Percentiles rank a stretch among this genome's conserved stretches.
phyloP scores from a whole-genome alignment of 2,888 invertebrate genomes.

The Ptilodon capucinus region DNA sequence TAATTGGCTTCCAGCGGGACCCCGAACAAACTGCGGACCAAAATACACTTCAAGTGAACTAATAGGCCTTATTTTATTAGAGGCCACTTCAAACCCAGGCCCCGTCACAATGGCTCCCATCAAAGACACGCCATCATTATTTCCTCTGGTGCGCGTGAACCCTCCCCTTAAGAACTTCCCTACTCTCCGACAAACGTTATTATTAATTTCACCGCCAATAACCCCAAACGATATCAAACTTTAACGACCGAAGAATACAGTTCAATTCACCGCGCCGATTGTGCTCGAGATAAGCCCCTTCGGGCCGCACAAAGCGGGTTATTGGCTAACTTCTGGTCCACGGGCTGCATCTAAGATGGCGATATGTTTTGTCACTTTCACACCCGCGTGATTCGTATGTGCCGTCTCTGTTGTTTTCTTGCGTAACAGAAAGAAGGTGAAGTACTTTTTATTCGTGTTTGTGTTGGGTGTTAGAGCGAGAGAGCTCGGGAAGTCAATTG shows the following conservation, averaged over 20 bases:
- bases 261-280: slow-evolving; percentile 49
- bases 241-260: slow-evolving; percentile 47
- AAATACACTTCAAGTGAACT: slow-evolving; percentile 49
- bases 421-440: slow-evolving; percentile 68
- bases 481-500: slow-evolving; percentile 58
- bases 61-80: slow-evolving; percentile 60
- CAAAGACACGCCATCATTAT: slow-evolving; percentile 63
- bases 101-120: slow-evolving; percentile 51
- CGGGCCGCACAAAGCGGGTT: slow-evolving; percentile 52
- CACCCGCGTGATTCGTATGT: slow-evolving; percentile 30
- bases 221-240: slow-evolving; percentile 43
- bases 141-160: slow-evolving; percentile 40
- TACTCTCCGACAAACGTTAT: slow-evolving; percentile 55
- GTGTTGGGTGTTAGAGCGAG: slow-evolving; percentile 60
- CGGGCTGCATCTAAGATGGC: slow-evolving; percentile 80
- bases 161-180: slow-evolving; percentile 65
- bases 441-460: slow-evolving; percentile 65
- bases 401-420: slow-evolving; percentile 65
- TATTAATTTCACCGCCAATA: slow-evolving; percentile 56
- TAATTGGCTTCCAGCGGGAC: slow-evolving; percentile 11
- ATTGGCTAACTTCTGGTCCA: slow-evolving; percentile 80
- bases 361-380: slow-evolving; percentile 57
- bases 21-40: slow-evolving; percentile 34
- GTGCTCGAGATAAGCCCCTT: slow-evolving; percentile 49
- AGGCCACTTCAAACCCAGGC: slow-evolving; percentile 59